phyloP scores from a whole-genome alignment of 1,140 invertebrate genomes.

The Drosophila bocqueti region DNA sequence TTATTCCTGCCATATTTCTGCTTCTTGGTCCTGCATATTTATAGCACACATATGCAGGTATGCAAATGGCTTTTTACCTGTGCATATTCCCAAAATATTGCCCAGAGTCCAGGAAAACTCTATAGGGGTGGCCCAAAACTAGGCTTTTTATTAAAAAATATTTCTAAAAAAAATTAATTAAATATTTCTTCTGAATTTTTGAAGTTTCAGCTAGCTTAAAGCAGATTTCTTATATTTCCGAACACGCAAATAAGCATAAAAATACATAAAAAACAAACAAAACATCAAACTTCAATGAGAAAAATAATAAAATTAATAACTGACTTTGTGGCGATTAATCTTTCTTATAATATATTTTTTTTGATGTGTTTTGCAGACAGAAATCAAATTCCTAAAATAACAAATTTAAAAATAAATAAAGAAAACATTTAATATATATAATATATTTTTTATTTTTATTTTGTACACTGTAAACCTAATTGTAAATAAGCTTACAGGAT shows the following conservation, averaged over 20 bases:
- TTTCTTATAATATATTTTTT: neutral
- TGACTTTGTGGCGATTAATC: neutral
- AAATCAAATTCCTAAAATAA: neutral
- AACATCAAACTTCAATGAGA: neutral
- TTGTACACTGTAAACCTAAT: no score
- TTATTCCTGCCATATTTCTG: no score
- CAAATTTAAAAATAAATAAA: neutral
- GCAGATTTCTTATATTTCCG: no score
- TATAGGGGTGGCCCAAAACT: neutral
- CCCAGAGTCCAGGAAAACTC: neutral
- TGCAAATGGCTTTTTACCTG: neutral
- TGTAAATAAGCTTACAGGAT: no score
- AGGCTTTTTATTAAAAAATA: neutral
- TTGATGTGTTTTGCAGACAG: neutral
- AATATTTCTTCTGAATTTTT: neutral
- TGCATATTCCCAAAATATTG: slow-evolving; percentile 5
- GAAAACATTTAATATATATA: neutral
- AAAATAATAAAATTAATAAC: neutral
- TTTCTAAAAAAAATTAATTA: neutral
- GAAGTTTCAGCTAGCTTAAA: neutral
- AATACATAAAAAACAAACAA: neutral
- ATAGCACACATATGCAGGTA: slow-evolving; percentile 12
- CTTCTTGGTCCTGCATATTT: slow-evolving; percentile 9
- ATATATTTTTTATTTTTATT: no score
- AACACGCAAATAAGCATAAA: neutral